Conservation (phyloP, 1,140 invertebrate genomes). For the Drosophila sulfurigaster region DNA sequence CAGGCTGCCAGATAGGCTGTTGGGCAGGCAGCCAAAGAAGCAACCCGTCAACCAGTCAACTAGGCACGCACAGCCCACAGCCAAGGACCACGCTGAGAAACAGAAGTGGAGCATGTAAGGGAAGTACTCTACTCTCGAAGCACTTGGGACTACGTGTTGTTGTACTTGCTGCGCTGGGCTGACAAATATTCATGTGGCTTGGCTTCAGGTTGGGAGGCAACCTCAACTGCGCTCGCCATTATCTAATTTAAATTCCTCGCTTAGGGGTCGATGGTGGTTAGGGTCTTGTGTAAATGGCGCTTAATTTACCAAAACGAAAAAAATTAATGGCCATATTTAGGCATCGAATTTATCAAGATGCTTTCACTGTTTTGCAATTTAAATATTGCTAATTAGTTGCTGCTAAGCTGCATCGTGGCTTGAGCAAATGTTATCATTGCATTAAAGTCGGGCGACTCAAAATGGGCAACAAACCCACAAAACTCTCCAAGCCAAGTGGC, state of each 20-base stretch:
- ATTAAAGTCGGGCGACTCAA: constrained; percentile 39
- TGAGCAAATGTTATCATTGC: constrained; percentile 50
- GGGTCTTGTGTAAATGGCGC: constrained; percentile 49
- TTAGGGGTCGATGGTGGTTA: constrained; percentile 32
- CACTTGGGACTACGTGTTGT: constrained; percentile 56
- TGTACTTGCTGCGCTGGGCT: constrained; percentile 15
- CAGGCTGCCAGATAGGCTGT: constrained; percentile 2
- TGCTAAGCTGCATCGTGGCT: constrained; percentile 8
- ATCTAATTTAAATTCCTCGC: constrained; percentile 76
- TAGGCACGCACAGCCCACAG: constrained; percentile 13
- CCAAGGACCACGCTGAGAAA: too few relatives aligned
- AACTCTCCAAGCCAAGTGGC: constrained; percentile 19
- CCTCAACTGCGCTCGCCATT: constrained; percentile 40
- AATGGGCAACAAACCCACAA: constrained; percentile 17
- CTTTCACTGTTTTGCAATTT: constrained; percentile 57
- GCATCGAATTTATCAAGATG: constrained; percentile 69
- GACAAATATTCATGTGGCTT: constrained; percentile 66
- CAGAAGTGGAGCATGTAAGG: constrained; percentile 13
- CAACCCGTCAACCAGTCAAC: constrained; percentile 1
- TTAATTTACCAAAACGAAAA: constrained; percentile 66
- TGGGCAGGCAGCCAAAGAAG: constrained; percentile 21
- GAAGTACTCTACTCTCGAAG: not conserved
- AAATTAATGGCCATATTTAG: constrained; percentile 62
- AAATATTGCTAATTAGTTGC: constrained; percentile 79
- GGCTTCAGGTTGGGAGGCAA: constrained; percentile 20